phyloP scores from a whole-genome alignment of 2,888 invertebrate genomes.

The Acrobasis repandana region DNA sequence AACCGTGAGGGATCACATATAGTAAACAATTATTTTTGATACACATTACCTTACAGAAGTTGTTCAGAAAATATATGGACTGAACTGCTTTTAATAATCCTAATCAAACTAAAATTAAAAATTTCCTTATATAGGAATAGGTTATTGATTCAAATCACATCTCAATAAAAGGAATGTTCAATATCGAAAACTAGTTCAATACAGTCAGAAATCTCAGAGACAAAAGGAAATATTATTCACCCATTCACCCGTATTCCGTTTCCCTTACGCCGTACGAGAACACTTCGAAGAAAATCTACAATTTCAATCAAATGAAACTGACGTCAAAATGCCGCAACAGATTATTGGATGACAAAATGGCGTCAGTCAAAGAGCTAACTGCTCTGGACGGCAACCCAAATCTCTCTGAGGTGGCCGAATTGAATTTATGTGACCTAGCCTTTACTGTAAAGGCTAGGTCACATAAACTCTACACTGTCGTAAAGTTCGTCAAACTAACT shows the following conservation, averaged over 20 bases:
- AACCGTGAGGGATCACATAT: no score
- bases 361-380: conserved; percentile 66
- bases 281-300: neutral
- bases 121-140: no score
- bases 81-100: no score
- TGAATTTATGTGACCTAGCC: conserved; percentile 73
- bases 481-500: conserved; percentile 28
- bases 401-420: conserved; percentile 68
- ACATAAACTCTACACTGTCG: conserved; percentile 27
- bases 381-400: conserved; percentile 65
- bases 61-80: no score
- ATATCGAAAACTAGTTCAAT: conserved; percentile 1
- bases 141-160: neutral
- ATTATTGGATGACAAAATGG: conserved; percentile 45
- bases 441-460: no score
- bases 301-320: neutral
- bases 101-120: no score
- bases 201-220: neutral
- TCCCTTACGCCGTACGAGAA: neutral
- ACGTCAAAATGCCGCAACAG: neutral
- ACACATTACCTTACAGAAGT: no score
- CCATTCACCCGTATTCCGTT: neutral
- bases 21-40: no score
- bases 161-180: neutral
- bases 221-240: neutral